phyloP scores from a whole-genome alignment of 2,888 invertebrate species.

The Nephrotoma guestfalica region DNA sequence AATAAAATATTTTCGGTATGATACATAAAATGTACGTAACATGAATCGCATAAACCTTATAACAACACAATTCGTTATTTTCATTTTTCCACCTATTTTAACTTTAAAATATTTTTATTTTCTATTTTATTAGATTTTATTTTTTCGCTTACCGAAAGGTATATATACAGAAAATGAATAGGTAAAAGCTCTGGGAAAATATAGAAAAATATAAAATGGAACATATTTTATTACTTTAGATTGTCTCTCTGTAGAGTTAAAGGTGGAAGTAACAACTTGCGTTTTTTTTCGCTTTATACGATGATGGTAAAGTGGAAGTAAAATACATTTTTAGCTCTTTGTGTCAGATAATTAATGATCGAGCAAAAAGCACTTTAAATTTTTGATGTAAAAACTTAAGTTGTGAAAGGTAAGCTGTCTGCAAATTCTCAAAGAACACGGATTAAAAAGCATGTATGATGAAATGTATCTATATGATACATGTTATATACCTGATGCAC shows the following conservation, averaged over 20 bases:
- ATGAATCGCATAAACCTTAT: background rate
- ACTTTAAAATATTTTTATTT: background rate
- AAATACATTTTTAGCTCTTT: background rate
- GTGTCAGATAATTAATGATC: background rate
- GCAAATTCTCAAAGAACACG: too few relatives aligned
- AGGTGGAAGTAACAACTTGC: background rate
- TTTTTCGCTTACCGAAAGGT: background rate
- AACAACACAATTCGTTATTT: background rate
- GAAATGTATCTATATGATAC: too few relatives aligned
- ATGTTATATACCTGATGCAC: too few relatives aligned
- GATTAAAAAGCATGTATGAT: too few relatives aligned
- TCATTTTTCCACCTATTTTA: background rate
- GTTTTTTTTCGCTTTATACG: background rate
- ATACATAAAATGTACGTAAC: background rate
- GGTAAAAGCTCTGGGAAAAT: background rate
- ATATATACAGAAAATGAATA: background rate
- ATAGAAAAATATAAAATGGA: background rate
- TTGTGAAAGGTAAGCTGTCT: background rate
- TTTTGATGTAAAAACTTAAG: background rate
- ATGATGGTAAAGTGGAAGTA: background rate
- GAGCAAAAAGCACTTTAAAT: background rate
- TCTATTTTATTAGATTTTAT: background rate
- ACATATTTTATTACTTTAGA: background rate
- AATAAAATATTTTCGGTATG: background rate
- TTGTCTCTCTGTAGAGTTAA: background rate